A percentile compares a stretch with the other conserved stretches of the same genome.
These are phyloP conservation scores for Cyclargus thomasi DNA, from an alignment of 1,140 invertebrate species.

Conservation along the genomic window DNA sequence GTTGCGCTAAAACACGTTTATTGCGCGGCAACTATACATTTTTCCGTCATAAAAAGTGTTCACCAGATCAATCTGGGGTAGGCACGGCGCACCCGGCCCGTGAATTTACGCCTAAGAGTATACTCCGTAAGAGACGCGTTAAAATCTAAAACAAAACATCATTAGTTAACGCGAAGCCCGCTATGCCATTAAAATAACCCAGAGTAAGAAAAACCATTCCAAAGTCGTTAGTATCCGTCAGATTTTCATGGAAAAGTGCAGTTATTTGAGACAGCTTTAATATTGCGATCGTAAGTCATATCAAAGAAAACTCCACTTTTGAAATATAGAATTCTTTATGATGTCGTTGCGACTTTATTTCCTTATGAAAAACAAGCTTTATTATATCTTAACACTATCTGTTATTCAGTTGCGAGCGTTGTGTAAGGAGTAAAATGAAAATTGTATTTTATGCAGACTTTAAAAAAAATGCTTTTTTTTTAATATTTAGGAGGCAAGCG, in stretches of 20 bases:
- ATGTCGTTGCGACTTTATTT: not conserved
- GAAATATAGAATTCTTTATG: not conserved
- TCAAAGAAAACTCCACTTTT: not conserved
- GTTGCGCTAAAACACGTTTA: no score
- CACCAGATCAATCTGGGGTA: no score
- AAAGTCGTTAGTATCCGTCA: not conserved
- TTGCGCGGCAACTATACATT: no score
- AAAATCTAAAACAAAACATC: not conserved
- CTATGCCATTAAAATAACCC: not conserved
- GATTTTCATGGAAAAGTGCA: not conserved
- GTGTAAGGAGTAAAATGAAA: not conserved
- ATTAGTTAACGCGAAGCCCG: not conserved
- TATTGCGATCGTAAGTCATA: conserved; percentile 3
- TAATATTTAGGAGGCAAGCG: no score
- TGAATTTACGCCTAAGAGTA: no score
- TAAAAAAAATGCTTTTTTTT: not conserved
- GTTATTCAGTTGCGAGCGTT: not conserved
- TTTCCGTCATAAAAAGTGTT: no score
- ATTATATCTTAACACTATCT: conserved; percentile 1
- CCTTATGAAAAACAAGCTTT: conserved; percentile 3
- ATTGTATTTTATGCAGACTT: not conserved
- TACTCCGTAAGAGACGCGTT: not conserved
- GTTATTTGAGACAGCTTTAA: conserved; percentile 1
- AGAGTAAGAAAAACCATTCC: not conserved
- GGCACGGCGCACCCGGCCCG: no score